Evolutionary conservation across 2,888 invertebrate genomes (phyloP), one percentile per base, ranked within the genome.

Genomic region (Drosophila siamana): DNA sequence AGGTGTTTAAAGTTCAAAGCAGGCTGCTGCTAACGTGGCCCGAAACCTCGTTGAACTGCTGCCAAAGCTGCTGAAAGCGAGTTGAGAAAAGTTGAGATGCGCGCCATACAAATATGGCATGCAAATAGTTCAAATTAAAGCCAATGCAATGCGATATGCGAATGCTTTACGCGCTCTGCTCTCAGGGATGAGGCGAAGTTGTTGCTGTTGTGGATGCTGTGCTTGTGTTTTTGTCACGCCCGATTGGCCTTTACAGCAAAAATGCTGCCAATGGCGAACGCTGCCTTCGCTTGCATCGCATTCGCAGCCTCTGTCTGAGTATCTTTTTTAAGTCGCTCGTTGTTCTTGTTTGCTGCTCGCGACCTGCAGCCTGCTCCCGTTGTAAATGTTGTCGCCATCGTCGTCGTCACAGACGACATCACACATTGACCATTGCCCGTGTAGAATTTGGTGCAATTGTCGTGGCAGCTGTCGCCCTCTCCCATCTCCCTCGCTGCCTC

Each of bases 361-460:
- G 80, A 74, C 78, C 81, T 78, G 81, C 57, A 65, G 74, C 66
- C 72, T 84, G 89, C 84, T 88, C 89, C 85, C 79, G 84, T 88
- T 85, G 87, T 74, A 81, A 74, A 81, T 85, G 75, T 86, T 80
- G 80, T 89, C 80, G 88, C 74, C 69, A 65, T 81, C 67, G 74
- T 33, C 15, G 69, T 74, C 80, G 86, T 84, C 86, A 89, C 82
- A 90, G 88, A 85, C 90, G 88, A 90, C 91, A 88, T 89, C 90
- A 90, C 90, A 90, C 89, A 89, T 88, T 90, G 80, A 79, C 86
- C 84, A 81, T 78, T 50, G 82, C 51, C 76, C 47, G 66, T 50
- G 70, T 74, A 79, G 86, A 81, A 88, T 88, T 80, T 79, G 80
- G 86, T 86, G 85, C 86, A 83, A 73, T 78, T 66, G 80, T 79